Conservation (phyloP, 2,888 invertebrate genomes). For the Smittia aterrima region DNA sequence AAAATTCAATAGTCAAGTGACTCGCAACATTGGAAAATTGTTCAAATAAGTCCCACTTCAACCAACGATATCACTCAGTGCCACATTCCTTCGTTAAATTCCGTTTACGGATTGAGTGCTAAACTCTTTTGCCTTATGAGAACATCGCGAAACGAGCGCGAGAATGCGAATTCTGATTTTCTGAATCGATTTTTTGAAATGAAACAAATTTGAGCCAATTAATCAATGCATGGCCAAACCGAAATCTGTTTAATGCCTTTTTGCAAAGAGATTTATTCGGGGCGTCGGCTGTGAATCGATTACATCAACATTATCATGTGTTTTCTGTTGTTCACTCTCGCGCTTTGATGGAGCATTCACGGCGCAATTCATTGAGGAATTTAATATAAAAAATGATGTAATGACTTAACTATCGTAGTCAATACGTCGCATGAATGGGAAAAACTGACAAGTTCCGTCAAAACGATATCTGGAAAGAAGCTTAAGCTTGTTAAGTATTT, state of each 20-base stretch:
- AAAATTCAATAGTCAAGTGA: not conserved
- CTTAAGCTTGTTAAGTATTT: too few species aligned
- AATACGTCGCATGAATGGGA: too few species aligned
- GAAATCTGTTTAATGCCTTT: not conserved
- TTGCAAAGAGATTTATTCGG: not conserved
- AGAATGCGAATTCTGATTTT: not conserved
- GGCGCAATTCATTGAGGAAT: slow-evolving; percentile 4
- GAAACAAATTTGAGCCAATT: not conserved
- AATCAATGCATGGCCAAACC: not conserved
- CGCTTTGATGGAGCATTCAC: not conserved
- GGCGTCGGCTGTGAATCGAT: slow-evolving; percentile 5
- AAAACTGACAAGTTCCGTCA: too few species aligned
- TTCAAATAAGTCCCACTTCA: not conserved
- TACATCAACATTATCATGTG: slow-evolving; percentile 22
- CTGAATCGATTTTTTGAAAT: not conserved
- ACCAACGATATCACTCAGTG: not conserved
- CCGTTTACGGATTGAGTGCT: not conserved
- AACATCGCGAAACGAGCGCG: not conserved
- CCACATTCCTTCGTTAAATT: not conserved
- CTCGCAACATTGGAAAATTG: not conserved
- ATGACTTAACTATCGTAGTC: not conserved
- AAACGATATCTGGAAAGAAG: too few species aligned
- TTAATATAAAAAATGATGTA: slow-evolving; percentile 6
- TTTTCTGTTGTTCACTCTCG: not conserved
- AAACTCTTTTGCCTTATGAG: not conserved